phyloP scores from a whole-genome alignment of 1,140 invertebrate genomes.

The Lerema accius region DNA sequence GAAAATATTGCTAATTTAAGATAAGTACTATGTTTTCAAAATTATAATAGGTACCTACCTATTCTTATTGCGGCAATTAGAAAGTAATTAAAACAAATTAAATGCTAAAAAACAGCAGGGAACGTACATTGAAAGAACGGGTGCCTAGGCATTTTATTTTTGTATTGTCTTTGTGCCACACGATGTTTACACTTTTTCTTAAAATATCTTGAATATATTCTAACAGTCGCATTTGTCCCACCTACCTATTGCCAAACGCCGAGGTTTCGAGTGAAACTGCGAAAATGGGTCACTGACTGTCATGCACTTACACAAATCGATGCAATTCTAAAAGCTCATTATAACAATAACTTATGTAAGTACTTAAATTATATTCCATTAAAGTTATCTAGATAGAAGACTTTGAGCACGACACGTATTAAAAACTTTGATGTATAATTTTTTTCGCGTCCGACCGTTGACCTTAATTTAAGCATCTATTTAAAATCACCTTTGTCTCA shows the following conservation, averaged over 20 bases:
- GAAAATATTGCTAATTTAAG: too few relatives aligned
- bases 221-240: slow-evolving; percentile 57
- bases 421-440: slow-evolving; percentile 1
- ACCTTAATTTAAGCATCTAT: slow-evolving; percentile 32
- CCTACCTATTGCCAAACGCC: slow-evolving; percentile 70
- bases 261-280: slow-evolving; percentile 63
- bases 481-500: slow-evolving; percentile 29
- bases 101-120: slow-evolving; percentile 4
- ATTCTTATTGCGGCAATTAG: too few relatives aligned
- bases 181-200: slow-evolving; percentile 36
- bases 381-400: background rate
- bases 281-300: slow-evolving; percentile 76
- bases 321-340: slow-evolving; percentile 39
- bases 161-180: slow-evolving; percentile 34
- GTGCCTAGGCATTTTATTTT: slow-evolving; percentile 40
- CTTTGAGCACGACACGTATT: slow-evolving; percentile 9
- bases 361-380: background rate
- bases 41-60: too few relatives aligned
- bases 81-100: background rate
- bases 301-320: slow-evolving; percentile 71
- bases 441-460: slow-evolving; percentile 25
- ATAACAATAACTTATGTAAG: background rate
- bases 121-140: slow-evolving; percentile 27
- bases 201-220: slow-evolving; percentile 60
- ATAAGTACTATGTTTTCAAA: too few relatives aligned